These are phyloP conservation scores for Elysia crispata DNA, from an alignment of 2,888 invertebrate genomes.

Conservation along the genomic window DNA sequence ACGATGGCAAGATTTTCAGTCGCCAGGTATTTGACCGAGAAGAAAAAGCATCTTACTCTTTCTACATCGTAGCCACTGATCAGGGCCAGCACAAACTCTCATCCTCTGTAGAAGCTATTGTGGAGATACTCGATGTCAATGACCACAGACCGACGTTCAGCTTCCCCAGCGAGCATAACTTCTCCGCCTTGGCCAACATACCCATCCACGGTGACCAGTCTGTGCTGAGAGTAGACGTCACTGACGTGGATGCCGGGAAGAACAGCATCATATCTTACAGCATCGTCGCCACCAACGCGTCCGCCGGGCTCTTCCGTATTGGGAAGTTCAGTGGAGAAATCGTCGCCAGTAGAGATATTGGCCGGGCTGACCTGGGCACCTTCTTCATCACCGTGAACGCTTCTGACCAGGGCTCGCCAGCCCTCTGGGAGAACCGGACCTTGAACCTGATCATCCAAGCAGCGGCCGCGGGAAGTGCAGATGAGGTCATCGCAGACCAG, in stretches of 20 bases:
- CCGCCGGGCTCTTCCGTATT: constrained; percentile 42
- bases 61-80: constrained; percentile 36
- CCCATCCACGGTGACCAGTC: constrained; percentile 92
- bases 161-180: constrained; percentile 40
- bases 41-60: constrained; percentile 15
- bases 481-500: constrained; percentile 42
- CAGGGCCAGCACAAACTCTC: constrained; percentile 26
- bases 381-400: constrained; percentile 46
- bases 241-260: constrained; percentile 85
- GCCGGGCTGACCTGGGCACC: constrained; percentile 25
- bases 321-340: constrained; percentile 43
- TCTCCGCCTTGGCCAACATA: constrained; percentile 83
- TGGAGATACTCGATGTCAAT: constrained; percentile 38
- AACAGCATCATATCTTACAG: constrained; percentile 44
- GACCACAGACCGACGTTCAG: constrained; percentile 32
- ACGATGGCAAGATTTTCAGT: constrained; percentile 7
- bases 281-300: constrained; percentile 39
- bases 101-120: constrained; percentile 18
- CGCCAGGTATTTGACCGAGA: constrained; percentile 34
- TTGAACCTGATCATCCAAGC: constrained; percentile 35
- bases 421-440: constrained; percentile 20
- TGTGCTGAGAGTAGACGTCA: constrained; percentile 91
- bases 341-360: constrained; percentile 35
- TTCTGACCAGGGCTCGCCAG: constrained; percentile 44
- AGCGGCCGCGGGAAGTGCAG: neutral